phyloP scores from a whole-genome alignment of 2,797 vertebrate genomes.

The Trachurus trachurus region DNA sequence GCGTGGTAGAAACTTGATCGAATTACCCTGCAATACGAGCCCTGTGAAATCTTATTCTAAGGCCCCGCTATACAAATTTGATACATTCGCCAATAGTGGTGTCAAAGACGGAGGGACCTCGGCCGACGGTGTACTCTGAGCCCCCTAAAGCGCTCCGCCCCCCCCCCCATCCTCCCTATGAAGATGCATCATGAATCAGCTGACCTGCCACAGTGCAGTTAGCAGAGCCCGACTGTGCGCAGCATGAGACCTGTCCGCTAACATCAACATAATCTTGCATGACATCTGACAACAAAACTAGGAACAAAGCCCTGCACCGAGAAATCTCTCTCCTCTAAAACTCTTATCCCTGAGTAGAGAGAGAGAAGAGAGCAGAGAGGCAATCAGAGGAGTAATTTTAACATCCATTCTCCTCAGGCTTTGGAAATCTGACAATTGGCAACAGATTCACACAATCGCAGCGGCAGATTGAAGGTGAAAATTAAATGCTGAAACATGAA shows the following conservation, averaged over 20 bases:
- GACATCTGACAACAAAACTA: slow-evolving; percentile 31
- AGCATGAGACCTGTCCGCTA: slow-evolving; percentile 55
- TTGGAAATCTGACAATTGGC: slow-evolving; percentile 43
- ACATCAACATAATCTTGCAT: slow-evolving; percentile 49
- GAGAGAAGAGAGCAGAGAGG: neutral
- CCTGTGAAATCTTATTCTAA: slow-evolving; percentile 46
- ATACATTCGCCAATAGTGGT: slow-evolving; percentile 27
- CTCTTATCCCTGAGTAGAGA: slow-evolving; percentile 10
- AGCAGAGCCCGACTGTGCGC: slow-evolving; percentile 55
- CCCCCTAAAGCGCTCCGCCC: slow-evolving; percentile 14
- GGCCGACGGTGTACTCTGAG: slow-evolving; percentile 15
- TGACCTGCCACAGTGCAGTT: slow-evolving; percentile 48
- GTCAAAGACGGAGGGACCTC: slow-evolving; percentile 38
- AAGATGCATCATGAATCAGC: slow-evolving; percentile 52
- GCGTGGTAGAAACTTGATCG: slow-evolving; percentile 47
- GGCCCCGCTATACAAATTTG: slow-evolving; percentile 28
- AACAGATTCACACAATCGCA: slow-evolving; percentile 56
- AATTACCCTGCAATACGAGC: slow-evolving; percentile 55
- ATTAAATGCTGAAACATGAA: slow-evolving; percentile 37
- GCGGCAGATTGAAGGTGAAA: slow-evolving; percentile 50
- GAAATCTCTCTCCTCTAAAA: slow-evolving; percentile 15
- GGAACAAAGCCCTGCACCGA: slow-evolving; percentile 5
- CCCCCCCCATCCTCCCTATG: slow-evolving; percentile 30
- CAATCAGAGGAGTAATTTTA: slow-evolving; percentile 42
- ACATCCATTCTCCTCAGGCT: slow-evolving; percentile 29